Conservation (phyloP, 2,888 invertebrate species). For the Tipula helvola region DNA sequence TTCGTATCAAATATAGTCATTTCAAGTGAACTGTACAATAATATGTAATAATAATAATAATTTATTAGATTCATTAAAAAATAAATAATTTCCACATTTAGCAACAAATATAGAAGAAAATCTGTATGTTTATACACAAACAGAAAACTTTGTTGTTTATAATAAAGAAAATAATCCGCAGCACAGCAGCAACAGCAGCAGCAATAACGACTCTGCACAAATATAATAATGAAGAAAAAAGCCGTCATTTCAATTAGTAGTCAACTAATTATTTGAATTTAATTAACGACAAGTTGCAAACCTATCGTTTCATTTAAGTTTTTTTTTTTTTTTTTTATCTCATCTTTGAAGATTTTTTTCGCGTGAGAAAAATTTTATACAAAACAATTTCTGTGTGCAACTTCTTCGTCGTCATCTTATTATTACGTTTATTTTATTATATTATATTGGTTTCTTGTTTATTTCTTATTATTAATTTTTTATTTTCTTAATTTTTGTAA, state of each 20-base stretch:
- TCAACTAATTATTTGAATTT: conserved; percentile 4
- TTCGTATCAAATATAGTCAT: neutral
- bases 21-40: neutral
- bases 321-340: neutral
- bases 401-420: neutral
- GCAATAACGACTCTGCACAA: neutral
- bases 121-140: neutral
- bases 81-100: neutral
- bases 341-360: neutral
- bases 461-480: neutral
- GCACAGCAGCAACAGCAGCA: neutral
- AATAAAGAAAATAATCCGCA: neutral
- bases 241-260: neutral
- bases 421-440: neutral
- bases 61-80: neutral
- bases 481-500: neutral
- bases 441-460: neutral
- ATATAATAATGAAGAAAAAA: neutral
- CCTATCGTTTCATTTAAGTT: neutral
- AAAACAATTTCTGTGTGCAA: neutral
- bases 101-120: neutral
- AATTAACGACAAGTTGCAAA: conserved; percentile 4
- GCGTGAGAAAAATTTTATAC: neutral
- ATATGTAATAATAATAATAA: neutral
- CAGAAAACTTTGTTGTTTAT: neutral